Evolutionary conservation across 2,888 invertebrate genomes (phyloP).

Genomic region (Mythimna albipuncta): DNA sequence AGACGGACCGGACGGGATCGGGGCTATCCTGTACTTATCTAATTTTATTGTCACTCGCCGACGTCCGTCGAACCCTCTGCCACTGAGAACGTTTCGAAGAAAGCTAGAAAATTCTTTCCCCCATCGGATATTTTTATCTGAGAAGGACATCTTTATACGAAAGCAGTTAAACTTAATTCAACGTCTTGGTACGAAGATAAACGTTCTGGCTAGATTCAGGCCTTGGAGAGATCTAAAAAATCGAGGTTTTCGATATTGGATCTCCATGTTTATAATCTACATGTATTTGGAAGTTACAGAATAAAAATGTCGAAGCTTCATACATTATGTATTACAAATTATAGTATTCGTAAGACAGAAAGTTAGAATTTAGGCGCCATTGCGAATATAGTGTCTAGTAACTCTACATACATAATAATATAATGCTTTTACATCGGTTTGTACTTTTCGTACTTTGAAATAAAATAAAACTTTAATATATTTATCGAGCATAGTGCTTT

Average conservation of each 20-base stretch:
- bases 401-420: neutral
- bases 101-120: slow-evolving; percentile 84
- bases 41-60: slow-evolving; percentile 89
- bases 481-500: slow-evolving; percentile 18
- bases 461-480: slow-evolving; percentile 23
- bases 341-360: slow-evolving; percentile 32
- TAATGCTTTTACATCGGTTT: slow-evolving; percentile 14
- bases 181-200: slow-evolving; percentile 81
- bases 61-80: slow-evolving; percentile 81
- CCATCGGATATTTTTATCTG: slow-evolving; percentile 84
- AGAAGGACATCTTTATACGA: slow-evolving; percentile 86
- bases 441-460: slow-evolving; percentile 10
- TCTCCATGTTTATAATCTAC: slow-evolving; percentile 49
- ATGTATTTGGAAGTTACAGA: slow-evolving; percentile 44
- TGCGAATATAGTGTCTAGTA: neutral
- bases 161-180: slow-evolving; percentile 87
- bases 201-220: slow-evolving; percentile 71
- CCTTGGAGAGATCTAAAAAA: slow-evolving; percentile 72
- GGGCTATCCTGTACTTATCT: slow-evolving; percentile 89
- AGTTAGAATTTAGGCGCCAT: slow-evolving; percentile 1
- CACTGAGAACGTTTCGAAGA: slow-evolving; percentile 75
- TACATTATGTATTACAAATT: slow-evolving; percentile 44
- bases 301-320: slow-evolving; percentile 40
- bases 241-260: slow-evolving; percentile 68
- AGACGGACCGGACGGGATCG: slow-evolving; percentile 82